Evolutionary conservation across 35 echinoderm and acorn worm genomes (phyloP).

Genomic region (Acanthaster planci): DNA sequence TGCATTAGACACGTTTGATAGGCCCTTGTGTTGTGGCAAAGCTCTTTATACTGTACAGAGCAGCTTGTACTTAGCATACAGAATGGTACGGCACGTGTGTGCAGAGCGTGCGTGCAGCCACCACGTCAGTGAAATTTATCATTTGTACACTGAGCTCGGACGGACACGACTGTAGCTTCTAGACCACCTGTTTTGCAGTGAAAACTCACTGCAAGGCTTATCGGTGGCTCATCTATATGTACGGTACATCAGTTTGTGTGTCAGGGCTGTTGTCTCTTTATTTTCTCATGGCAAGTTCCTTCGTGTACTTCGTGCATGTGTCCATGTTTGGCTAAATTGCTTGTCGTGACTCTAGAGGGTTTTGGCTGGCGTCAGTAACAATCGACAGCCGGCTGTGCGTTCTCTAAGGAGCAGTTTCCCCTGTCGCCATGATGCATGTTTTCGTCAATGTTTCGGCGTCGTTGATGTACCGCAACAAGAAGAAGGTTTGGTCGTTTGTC

Average conservation of each 20-base stretch:
- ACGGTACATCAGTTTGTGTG: too few relatives aligned
- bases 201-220: not conserved
- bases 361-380: not conserved
- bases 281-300: too few relatives aligned
- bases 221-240: too few relatives aligned
- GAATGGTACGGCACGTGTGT: not conserved
- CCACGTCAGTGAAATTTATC: not conserved
- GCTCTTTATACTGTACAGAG: not conserved
- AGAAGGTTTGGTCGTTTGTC: constrained; percentile 35
- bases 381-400: too few relatives aligned
- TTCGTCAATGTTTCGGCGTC: constrained; percentile 82
- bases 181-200: constrained; percentile 13
- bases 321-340: not conserved
- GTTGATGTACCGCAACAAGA: constrained; percentile 61
- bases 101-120: not conserved
- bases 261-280: too few relatives aligned
- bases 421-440: constrained; percentile 64
- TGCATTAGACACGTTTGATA: not conserved
- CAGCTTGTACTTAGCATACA: constrained; percentile 10
- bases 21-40: not conserved
- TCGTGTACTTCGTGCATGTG: too few relatives aligned
- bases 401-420: not conserved
- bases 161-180: not conserved
- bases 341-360: not conserved
- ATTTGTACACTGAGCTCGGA: not conserved